A percentile compares a stretch with the other conserved stretches of the same genome.
Evolutionary conservation across 1,140 invertebrate genomes (phyloP).

Genomic region (Prorops nasuta): DNA sequence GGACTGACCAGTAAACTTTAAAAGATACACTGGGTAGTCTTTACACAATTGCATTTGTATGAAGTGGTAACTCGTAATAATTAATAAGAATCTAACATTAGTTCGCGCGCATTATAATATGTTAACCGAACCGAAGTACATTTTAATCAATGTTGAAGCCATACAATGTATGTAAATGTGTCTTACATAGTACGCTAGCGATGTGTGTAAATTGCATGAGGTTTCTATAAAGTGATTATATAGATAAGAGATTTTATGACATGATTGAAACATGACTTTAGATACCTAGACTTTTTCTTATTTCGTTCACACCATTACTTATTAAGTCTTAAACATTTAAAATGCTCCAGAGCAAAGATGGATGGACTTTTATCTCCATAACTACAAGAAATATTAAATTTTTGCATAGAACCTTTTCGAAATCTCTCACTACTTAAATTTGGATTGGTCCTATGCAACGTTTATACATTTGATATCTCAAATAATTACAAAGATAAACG

Average conservation of each 20-base stretch:
- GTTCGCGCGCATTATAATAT: constrained; percentile 17
- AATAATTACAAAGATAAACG: too few relatives aligned
- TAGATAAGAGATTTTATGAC: constrained; percentile 13
- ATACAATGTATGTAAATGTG: constrained; percentile 27
- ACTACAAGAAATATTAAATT: too few relatives aligned
- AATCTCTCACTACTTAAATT: too few relatives aligned
- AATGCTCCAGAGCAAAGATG: too few relatives aligned
- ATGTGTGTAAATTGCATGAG: constrained; percentile 16
- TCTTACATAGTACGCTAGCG: constrained; percentile 22
- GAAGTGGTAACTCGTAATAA: constrained; percentile 26
- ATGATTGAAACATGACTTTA: too few relatives aligned
- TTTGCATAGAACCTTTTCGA: too few relatives aligned
- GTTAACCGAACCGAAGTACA: constrained; percentile 22
- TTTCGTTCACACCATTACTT: too few relatives aligned
- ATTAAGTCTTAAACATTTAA: too few relatives aligned
- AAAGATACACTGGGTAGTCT: constrained; percentile 20
- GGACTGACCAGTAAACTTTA: constrained; percentile 21
- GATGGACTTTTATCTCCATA: too few relatives aligned
- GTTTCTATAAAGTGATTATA: constrained; percentile 10
- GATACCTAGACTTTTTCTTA: too few relatives aligned
- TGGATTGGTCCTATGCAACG: too few relatives aligned
- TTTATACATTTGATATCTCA: too few relatives aligned
- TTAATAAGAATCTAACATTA: constrained; percentile 25
- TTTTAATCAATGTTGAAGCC: constrained; percentile 29
- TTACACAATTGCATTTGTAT: constrained; percentile 30